Base-by-base conservation (phyloP, 2,113 vertebrate genomes). In the Halcyon malimbica region DNA sequence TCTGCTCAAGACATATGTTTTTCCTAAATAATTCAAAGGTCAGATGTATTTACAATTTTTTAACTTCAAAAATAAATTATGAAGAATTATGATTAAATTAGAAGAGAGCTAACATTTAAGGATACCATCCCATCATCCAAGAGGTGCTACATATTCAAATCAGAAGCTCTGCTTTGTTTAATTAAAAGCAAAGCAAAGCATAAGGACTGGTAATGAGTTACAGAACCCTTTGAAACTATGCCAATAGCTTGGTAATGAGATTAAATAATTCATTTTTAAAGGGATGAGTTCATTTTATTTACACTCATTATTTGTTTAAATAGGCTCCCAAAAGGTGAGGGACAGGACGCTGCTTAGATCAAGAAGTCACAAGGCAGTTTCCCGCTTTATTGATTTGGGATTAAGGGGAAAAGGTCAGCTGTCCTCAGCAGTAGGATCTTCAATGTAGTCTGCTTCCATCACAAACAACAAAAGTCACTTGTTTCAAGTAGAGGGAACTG, bases 141-240 rank as follows among this genome's bases (percentile, higher is more conserved):
- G 62, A 79, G 33, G 48, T 71, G 82, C 73, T 83, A 90, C 48
- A 85, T 84, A 92, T 93, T 93, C 85, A 94, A 92, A 83, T 92
- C 44, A 76, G 53, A 87, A 89, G 56, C 80, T 93, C 83, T 92
- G 50, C 46, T 96, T 94, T 92, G 69, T 95, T 92, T 96, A 97
- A 96, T 94, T 95, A 96, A 96, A 91, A 87, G 65, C 87, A 81
- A 96, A 96, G 87, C 48, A 81, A 94, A 91, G 68, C 77, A 89
- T 78, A 89, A 96, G 78, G 92, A 48, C 65, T 84, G n/a, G 68
- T 88, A 92, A 92, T 54, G 63, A 92, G 85, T 82, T 82, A 91
- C 15, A 87, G 83, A 83, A 87, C 37, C 70, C 84, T 95, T 93
- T 89, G 92, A 92, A 95, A 90, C 28, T 39, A 39, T 69, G 53